Evolutionary conservation across 2,797 vertebrate genomes (phyloP), one percentile per base, ranked within the genome.

Genomic region (Tenualosa ilisha): DNA sequence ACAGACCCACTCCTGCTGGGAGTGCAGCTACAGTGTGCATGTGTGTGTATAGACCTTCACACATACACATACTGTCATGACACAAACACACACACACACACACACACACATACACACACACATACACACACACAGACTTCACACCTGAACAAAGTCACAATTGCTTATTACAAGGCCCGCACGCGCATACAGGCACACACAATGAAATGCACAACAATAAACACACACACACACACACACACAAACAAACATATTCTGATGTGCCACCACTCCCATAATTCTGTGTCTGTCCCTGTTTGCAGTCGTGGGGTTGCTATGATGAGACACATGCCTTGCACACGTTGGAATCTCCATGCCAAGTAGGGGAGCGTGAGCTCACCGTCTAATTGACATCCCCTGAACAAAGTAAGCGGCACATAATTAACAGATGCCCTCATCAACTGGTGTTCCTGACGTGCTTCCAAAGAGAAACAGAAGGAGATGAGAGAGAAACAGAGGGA

Each of bases 381-480:
- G 49, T 65, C 82, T 84, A 85, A 84, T 46, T 87, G 86, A 88
- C 85, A 86, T 40, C 68, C 59, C 26, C 54, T 49, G 87, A 87
- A 89, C 86, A 85, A 86, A 83, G 84, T 15, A 2, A 72, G 65
- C 65, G 65, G 17, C 40, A 56, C 82, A 86, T 89, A 87, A 88
- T 90, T 86, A 89, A 72, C 84, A 83, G 51, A 81, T 84, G 83
- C 83, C 84, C 83, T 85, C 82, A 61, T 85, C 84, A 84, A 65
- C 75, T 86, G 75, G 56, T 40, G 79, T 53, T 83, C 84, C 26
- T 49, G 12, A 75, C 37, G 37, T 3, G 3, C 68, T 75, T 37
- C 68, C 68, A 75, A 37, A 37, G 37, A 84, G 81, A 40, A 86
- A 65, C 85, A 79, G 31, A 61, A 53, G 6, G n/a, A 68, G 84